These are phyloP conservation scores for Cavia porcellus DNA, from an alignment of 2,113 vertebrate species.

Conservation along the genomic window DNA sequence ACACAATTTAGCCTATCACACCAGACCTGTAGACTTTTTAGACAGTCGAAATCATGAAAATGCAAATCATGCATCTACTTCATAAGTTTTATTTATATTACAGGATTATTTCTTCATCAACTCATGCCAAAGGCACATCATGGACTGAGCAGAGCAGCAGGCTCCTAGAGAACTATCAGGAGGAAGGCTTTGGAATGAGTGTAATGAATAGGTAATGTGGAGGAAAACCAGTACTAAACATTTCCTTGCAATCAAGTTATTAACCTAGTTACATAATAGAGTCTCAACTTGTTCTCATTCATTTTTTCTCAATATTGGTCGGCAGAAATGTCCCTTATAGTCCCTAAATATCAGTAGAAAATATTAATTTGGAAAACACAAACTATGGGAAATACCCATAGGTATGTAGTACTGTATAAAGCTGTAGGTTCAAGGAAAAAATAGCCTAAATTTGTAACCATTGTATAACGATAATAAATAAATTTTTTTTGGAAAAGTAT, in stretches of 20 bases:
- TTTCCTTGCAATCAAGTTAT: neutral
- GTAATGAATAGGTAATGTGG: rapidly evolving
- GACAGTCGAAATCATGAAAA: neutral
- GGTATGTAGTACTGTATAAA: slow-evolving; percentile 3
- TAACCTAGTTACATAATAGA: neutral
- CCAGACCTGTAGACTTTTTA: neutral
- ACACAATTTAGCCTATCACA: neutral
- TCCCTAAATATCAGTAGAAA: neutral
- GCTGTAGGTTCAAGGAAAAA: slow-evolving; percentile 2
- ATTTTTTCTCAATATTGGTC: neutral
- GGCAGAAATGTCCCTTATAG: neutral
- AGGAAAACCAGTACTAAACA: neutral
- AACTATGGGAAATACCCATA: neutral
- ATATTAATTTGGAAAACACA: slow-evolving; percentile 33
- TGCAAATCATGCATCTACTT: neutral
- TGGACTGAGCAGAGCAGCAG: neutral
- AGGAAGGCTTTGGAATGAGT: neutral
- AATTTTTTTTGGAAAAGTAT: slow-evolving; percentile 14
- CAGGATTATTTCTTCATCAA: slow-evolving; percentile 2
- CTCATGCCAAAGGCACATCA: neutral
- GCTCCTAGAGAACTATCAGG: neutral
- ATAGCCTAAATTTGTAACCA: neutral
- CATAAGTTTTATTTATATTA: neutral
- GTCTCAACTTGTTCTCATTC: neutral
- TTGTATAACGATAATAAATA: slow-evolving; percentile 10